phyloP scores from a whole-genome alignment of 2,113 vertebrate genomes.

The Platysternon megacephalum region DNA sequence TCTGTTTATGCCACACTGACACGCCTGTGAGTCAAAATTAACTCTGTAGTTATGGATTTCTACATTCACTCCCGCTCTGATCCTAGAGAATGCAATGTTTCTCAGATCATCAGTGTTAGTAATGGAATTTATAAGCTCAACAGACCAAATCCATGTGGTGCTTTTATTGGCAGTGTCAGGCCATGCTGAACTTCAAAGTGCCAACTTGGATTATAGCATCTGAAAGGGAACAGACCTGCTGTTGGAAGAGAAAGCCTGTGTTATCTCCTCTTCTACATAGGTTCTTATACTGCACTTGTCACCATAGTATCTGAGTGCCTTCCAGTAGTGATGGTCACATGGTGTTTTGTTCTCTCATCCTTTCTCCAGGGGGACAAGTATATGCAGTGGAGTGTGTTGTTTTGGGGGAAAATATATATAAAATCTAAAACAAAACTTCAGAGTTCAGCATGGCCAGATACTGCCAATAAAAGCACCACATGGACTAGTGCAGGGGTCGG shows the following conservation, averaged over 20 bases:
- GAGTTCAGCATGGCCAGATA: too few relatives aligned
- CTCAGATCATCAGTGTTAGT: neutral
- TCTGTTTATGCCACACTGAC: neutral
- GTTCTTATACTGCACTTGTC: neutral
- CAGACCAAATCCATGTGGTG: neutral
- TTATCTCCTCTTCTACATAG: neutral
- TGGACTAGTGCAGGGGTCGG: too few relatives aligned
- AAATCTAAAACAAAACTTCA: neutral
- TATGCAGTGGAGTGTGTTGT: neutral
- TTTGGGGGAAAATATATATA: neutral
- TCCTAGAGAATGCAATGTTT: neutral
- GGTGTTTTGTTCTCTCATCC: neutral
- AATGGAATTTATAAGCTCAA: neutral
- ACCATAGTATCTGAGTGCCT: neutral
- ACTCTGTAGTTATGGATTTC: neutral
- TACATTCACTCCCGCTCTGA: neutral
- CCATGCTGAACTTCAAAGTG: neutral
- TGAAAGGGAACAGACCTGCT: neutral
- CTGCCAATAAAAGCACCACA: too few relatives aligned
- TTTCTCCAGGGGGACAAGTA: neutral
- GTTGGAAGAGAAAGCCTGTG: neutral
- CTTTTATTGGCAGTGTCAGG: neutral
- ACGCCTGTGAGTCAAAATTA: neutral
- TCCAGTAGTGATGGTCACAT: too few relatives aligned
- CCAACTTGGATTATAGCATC: fast-evolving